phyloP scores from a whole-genome alignment of 2,113 vertebrate species.

The Aramus guarauna region DNA sequence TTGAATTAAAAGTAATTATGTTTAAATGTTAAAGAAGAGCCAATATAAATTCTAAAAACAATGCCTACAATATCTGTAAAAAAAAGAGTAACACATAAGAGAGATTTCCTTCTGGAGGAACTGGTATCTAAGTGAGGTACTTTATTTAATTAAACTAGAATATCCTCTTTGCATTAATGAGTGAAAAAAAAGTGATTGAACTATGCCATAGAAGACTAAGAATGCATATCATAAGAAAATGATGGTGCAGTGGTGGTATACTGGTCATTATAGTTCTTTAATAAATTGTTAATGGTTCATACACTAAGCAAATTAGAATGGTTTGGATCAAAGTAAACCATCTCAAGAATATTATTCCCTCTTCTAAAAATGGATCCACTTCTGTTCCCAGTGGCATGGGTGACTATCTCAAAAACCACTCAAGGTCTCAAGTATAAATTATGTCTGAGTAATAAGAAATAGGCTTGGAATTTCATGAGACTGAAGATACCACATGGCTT shows the following conservation, averaged over 20 bases:
- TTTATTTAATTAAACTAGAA: slow-evolving; percentile 43
- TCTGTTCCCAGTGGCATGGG: background rate
- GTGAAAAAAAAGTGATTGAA: background rate
- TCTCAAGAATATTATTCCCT: slow-evolving; percentile 16
- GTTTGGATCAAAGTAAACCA: background rate
- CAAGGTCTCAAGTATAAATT: background rate
- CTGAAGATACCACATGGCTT: background rate
- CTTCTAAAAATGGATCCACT: background rate
- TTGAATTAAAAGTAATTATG: slow-evolving; percentile 51
- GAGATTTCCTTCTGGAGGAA: slow-evolving; percentile 63
- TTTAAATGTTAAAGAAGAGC: slow-evolving; percentile 32
- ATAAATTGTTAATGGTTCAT: background rate
- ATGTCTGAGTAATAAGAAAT: background rate
- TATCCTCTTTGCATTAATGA: background rate
- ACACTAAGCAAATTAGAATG: background rate
- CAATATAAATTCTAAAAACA: slow-evolving; percentile 36
- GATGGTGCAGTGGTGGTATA: background rate
- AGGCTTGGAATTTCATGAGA: background rate
- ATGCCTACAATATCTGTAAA: background rate
- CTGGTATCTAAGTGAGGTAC: slow-evolving; percentile 58
- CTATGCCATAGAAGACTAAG: background rate
- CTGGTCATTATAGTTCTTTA: slow-evolving; percentile 12
- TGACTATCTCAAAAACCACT: background rate
- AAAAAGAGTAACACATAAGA: background rate
- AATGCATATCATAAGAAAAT: background rate